These are phyloP conservation scores for Zeugodacus cucurbitae DNA, from an alignment of 1,140 invertebrate genomes.

Conservation along the genomic window DNA sequence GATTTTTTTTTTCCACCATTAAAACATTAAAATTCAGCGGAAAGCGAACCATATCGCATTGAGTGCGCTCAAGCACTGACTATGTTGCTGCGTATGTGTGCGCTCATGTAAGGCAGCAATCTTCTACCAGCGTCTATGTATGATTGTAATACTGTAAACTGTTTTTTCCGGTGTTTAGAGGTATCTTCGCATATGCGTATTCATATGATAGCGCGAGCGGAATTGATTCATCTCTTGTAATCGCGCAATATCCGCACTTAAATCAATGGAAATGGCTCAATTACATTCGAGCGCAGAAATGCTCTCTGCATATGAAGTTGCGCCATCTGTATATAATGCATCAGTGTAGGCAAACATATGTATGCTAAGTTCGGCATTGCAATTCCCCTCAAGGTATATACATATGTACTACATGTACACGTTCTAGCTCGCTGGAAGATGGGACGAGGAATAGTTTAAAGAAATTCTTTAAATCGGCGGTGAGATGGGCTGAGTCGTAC, in stretches of 20 bases:
- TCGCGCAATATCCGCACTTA: conserved; percentile 36
- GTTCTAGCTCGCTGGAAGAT: too few relatives aligned
- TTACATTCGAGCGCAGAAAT: neutral
- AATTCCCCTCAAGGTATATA: too few relatives aligned
- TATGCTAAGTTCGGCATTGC: neutral
- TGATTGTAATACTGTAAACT: neutral
- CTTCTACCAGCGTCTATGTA: neutral
- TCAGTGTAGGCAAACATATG: neutral
- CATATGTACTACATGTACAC: too few relatives aligned
- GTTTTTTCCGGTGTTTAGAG: too few relatives aligned
- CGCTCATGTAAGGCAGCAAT: neutral
- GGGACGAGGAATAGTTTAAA: too few relatives aligned
- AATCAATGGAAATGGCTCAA: conserved; percentile 42
- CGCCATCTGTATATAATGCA: neutral
- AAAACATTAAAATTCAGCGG: neutral
- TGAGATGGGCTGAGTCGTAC: too few relatives aligned
- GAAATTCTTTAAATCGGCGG: too few relatives aligned
- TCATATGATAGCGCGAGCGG: neutral
- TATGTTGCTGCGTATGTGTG: neutral
- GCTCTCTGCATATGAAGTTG: neutral
- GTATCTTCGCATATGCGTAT: too few relatives aligned
- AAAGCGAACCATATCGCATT: neutral
- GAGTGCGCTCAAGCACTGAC: neutral
- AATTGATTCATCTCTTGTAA: conserved; percentile 40
- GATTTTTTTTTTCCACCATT: neutral